Evolutionary conservation across 2,888 invertebrate genomes (phyloP), one percentile per base, ranked within the genome.

Genomic region (Dorcus parallelipipedus): DNA sequence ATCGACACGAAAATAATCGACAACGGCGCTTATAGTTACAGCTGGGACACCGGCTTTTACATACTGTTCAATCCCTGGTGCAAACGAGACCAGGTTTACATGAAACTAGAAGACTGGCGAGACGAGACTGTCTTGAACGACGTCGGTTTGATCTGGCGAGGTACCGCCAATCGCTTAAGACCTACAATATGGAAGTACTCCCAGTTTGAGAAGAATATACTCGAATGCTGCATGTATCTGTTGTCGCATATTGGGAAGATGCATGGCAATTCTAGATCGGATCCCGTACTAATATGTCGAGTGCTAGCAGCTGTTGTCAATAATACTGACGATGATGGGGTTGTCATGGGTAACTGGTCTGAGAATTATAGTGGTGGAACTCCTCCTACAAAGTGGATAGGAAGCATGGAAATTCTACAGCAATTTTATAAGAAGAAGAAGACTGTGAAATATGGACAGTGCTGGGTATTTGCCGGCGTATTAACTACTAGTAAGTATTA

Each of bases 391-490:
- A 89, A 91, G 70, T 97, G 97, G 97, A 81, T 91, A 20, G 95
- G 95, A 0, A 95, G 94, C 39, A 83, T 89, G 64, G 86, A 88
- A 62, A 96, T 97, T 63, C 76, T 97, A 9, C 92, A 94, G 74
- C 84, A 91, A 71, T 97, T 88, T 78, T 89, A 87, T 71, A 86
- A 87, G 65, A 91, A 87, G 54, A 91, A 90, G 72, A 90, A 89
- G 67, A 91, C 95, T 0, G 93, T 97, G 0, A 94, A 93, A 76
- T 97, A 90, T 74, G 96, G 94, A 0, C 97, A 97, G 70, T 97
- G 97, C 73, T 97, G 95, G 95, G 93, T 95, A 3, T 97, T 95
- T 72, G 88, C 95, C 2, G 97, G 95, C 0, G 91, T 96, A 17
- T 78, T 95, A 50, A 90, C 93, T 0, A 92, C 96, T 62, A 82